A percentile compares a stretch with the other conserved stretches of the same genome.
phyloP scores from a whole-genome alignment of 2,113 vertebrate species.

The Pantherophis guttatus region DNA sequence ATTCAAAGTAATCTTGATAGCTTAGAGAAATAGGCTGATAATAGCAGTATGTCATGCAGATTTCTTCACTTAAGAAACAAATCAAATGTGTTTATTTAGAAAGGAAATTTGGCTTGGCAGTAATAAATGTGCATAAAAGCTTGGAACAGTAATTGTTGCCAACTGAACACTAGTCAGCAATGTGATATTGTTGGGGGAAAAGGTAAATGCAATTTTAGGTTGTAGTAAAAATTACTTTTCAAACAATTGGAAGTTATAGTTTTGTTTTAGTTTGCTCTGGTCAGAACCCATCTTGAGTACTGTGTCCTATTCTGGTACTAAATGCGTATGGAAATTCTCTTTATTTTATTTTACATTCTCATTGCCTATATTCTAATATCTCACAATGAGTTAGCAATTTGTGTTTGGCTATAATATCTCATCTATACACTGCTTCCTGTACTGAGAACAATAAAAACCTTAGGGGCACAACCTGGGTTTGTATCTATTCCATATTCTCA shows the following conservation, averaged over 20 bases:
- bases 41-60: not conserved
- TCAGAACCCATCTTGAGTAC: not conserved
- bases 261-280: not conserved
- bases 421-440: not conserved
- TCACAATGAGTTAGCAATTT: too few species aligned
- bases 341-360: too few species aligned
- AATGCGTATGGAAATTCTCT: not conserved
- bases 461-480: not conserved
- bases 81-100: not conserved
- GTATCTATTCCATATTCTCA: not conserved
- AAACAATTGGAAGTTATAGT: not conserved
- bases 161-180: not conserved
- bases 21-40: not conserved
- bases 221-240: not conserved
- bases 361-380: too few species aligned
- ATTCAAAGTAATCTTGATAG: not conserved
- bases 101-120: not conserved
- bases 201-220: not conserved
- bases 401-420: too few species aligned
- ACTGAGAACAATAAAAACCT: not conserved
- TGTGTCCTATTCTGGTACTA: not conserved
- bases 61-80: not conserved
- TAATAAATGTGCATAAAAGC: not conserved
- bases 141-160: not conserved
- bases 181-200: not conserved